Evolutionary conservation across 2,113 vertebrate genomes (phyloP).

Genomic region (Nycticorax nycticorax): DNA sequence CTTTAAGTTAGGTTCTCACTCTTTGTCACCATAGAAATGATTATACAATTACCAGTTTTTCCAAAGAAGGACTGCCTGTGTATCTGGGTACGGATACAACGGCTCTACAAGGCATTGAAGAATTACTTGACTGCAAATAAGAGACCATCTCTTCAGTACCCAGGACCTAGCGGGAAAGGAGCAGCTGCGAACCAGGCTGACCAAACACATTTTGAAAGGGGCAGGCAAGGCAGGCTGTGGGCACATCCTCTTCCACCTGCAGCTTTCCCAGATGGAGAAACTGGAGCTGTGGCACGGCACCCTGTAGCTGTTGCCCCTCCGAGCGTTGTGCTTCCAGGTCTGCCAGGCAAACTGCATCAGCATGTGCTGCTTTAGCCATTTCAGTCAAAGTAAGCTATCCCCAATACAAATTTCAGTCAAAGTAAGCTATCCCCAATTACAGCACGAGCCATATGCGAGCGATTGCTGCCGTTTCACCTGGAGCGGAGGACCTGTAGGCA

Average conservation of each 20-base stretch:
- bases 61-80: slow-evolving; percentile 14
- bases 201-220: neutral
- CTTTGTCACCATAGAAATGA: slow-evolving; percentile 67
- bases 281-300: accelerated
- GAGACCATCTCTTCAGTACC: neutral
- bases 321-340: neutral
- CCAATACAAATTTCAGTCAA: neutral
- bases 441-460: accelerated
- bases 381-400: neutral
- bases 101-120: slow-evolving; percentile 14
- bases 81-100: neutral
- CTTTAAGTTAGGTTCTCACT: slow-evolving; percentile 47
- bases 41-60: slow-evolving; percentile 39
- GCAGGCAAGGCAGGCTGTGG: neutral
- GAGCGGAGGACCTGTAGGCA: neutral
- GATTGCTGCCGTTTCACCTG: neutral
- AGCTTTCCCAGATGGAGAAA: neutral
- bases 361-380: neutral
- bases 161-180: neutral
- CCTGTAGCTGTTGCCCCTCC: neutral
- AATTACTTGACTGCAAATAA: neutral
- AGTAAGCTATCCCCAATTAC: neutral
- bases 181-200: neutral
- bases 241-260: neutral
- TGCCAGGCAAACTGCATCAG: neutral